Evolutionary conservation across 2,888 invertebrate genomes (phyloP).

Genomic region (Heteromyza rotundicornis): DNA sequence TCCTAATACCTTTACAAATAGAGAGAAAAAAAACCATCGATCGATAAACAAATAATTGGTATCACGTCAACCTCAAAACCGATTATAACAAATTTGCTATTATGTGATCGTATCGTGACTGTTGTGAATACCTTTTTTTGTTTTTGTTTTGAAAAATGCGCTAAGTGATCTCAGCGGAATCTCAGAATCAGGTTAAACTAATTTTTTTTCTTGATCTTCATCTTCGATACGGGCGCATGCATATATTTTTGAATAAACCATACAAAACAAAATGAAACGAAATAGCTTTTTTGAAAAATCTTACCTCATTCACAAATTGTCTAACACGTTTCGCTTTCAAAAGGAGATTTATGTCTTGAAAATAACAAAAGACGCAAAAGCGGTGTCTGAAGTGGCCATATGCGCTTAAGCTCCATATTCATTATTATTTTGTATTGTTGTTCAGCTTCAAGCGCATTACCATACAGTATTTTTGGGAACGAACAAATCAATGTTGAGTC

Average conservation of each 20-base stretch:
- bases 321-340: conserved; percentile 4
- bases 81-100: conserved; percentile 17
- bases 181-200: conserved; percentile 11
- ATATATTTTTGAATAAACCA: not conserved
- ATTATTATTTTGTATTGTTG: too few species aligned
- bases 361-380: not conserved
- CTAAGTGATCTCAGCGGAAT: not conserved
- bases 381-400: not conserved
- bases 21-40: conserved; percentile 8
- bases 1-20: too few species aligned
- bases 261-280: not conserved
- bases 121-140: not conserved
- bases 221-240: not conserved
- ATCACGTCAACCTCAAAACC: conserved; percentile 8
- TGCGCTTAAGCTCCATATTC: not conserved
- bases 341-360: not conserved
- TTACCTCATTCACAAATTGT: conserved; percentile 32
- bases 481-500: too few species aligned
- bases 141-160: not conserved
- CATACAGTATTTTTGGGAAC: too few species aligned
- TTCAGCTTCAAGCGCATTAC: too few species aligned
- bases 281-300: conserved; percentile 19
- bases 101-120: not conserved
- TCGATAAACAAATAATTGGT: conserved; percentile 12
- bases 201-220: too few species aligned